Evolutionary conservation across 2,888 invertebrate species (phyloP).

Genomic region (Drosophila quinaria): DNA sequence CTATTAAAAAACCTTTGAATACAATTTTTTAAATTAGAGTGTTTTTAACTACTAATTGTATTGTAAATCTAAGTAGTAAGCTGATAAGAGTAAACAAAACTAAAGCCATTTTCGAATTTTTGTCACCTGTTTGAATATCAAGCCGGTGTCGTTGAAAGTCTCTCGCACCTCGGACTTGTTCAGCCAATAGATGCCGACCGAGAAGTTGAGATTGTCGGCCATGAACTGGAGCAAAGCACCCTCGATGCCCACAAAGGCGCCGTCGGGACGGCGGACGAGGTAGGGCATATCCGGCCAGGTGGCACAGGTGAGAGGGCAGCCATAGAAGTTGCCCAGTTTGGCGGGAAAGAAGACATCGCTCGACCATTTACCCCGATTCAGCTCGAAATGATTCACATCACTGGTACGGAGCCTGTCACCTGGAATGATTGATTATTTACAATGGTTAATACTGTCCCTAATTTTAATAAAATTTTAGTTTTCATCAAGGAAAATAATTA

Average conservation of each 20-base stretch:
- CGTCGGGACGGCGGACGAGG: slow-evolving; percentile 43
- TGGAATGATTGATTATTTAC: too few relatives aligned
- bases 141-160: slow-evolving; percentile 62
- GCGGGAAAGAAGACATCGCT: slow-evolving; percentile 49
- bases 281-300: slow-evolving; percentile 81
- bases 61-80: too few relatives aligned
- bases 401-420: slow-evolving; percentile 27
- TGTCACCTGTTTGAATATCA: slow-evolving; percentile 68
- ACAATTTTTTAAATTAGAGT: too few relatives aligned
- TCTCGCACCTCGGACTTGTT: slow-evolving; percentile 57
- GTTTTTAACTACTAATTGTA: too few relatives aligned
- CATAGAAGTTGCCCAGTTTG: slow-evolving; percentile 71
- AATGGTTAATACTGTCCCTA: too few relatives aligned
- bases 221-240: slow-evolving; percentile 74
- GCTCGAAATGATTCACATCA: slow-evolving; percentile 64
- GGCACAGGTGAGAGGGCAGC: slow-evolving; percentile 77
- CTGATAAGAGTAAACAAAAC: too few relatives aligned
- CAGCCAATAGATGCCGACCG: slow-evolving; percentile 65
- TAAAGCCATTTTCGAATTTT: too few relatives aligned
- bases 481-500: too few relatives aligned
- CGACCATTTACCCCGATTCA: slow-evolving; percentile 45
- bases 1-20: too few relatives aligned
- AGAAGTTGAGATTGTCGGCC: slow-evolving; percentile 74
- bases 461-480: too few relatives aligned
- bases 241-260: slow-evolving; percentile 75